Evolutionary conservation across 2,113 vertebrate species (phyloP), one percentile per base, ranked within the genome.

Genomic region (Campylomormyrus tamandua): DNA sequence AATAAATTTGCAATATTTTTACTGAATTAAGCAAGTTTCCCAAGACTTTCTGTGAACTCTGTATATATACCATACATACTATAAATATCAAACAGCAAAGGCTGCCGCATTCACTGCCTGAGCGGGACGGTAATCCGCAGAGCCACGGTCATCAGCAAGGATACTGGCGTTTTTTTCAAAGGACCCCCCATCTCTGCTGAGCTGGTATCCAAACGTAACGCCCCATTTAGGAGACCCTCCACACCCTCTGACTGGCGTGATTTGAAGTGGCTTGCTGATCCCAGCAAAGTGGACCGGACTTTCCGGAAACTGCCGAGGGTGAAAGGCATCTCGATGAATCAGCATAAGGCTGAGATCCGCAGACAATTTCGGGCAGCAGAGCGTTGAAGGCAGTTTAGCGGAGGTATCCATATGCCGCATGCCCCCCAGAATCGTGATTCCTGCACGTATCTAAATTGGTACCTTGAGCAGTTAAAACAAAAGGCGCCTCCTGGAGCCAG

Each of bases 151-250:
- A 88, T 45, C 87, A 45, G 86, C 56, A 62, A 88, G 53, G 35
- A 87, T 66, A 39, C 13, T 35, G 87, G 35, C 52, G 19, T 62
- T 66, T 88, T 87, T 88, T 66, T 45, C 7, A 24, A 21, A 88
- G 53, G 39, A 48, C 62, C 35, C 39, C 48, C 62, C 10, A 19
- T 46, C 15, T 50, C 45, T 80, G 66, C 70, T 83, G 88, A 80
- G 62, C 45, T 50, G 46, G 88, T 83, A 17, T 89, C 45, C 46
- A 52, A 52, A 89, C 11, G 88, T 52, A 80, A 89, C 74, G 48
- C 66, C 42, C 62, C 50, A 50, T 91, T 89, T 39, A 56, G 83
- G 27, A 58, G 39, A 21, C 62, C 77, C 89, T 88, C 87, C 84
- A 89, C 66, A 62, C 50, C 66, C 87, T 52, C n/a, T 31, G 24